phyloP scores from a whole-genome alignment of 30 jellyfish, hydroid and myxozoan species.

The Cassiopea xamachana region DNA sequence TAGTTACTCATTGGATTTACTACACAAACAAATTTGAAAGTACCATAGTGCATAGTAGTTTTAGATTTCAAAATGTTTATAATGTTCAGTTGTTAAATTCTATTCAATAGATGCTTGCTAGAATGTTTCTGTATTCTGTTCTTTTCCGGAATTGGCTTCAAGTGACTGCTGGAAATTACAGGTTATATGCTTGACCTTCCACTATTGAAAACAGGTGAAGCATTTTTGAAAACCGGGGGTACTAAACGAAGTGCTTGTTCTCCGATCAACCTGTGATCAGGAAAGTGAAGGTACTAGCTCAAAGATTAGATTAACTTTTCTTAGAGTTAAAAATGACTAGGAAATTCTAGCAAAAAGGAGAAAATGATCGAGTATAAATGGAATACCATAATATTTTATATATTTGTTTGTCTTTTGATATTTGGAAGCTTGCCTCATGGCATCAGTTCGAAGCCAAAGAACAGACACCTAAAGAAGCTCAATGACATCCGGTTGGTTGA shows the following conservation, averaged over 20 bases:
- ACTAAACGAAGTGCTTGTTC: not conserved
- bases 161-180: not conserved
- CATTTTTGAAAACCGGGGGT: slow-evolving; percentile 59
- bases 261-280: slow-evolving; percentile 34
- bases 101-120: no score
- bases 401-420: slow-evolving; percentile 1
- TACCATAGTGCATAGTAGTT: no score
- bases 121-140: not conserved
- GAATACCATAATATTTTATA: not conserved
- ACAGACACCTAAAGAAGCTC: slow-evolving; percentile 31
- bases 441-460: slow-evolving; percentile 32
- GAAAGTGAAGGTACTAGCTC: not conserved
- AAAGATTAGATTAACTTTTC: not conserved
- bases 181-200: slow-evolving; percentile 67
- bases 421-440: slow-evolving; percentile 32
- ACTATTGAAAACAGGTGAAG: slow-evolving; percentile 43
- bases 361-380: not conserved
- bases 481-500: slow-evolving; percentile 36
- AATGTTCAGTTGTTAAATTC: no score
- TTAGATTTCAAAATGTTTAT: no score
- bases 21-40: no score
- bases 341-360: not conserved
- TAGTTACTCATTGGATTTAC: no score
- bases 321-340: not conserved
- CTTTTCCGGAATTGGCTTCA: not conserved